phyloP scores from a whole-genome alignment of 2,888 invertebrate genomes.

The Crocallis elinguaria region DNA sequence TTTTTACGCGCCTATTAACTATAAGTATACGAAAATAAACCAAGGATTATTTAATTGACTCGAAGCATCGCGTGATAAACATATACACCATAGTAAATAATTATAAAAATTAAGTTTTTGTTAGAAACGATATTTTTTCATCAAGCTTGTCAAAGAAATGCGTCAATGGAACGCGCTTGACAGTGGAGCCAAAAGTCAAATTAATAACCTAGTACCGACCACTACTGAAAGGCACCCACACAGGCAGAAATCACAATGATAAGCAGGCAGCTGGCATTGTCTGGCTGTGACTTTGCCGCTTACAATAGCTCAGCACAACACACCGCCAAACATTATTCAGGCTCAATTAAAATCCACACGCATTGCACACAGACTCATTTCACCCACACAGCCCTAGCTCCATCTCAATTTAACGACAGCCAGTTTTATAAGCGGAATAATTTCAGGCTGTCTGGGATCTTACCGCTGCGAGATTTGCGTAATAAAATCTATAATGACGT shows the following conservation, averaged over 20 bases:
- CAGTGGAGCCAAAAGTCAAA: slow-evolving; percentile 4
- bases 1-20: no score
- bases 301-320: slow-evolving; percentile 40
- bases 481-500: slow-evolving; percentile 52
- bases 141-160: slow-evolving; percentile 3
- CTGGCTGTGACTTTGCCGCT: slow-evolving; percentile 11
- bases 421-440: slow-evolving; percentile 40
- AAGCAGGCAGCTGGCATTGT: slow-evolving; percentile 39
- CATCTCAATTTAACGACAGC: slow-evolving; percentile 27
- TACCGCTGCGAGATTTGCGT: slow-evolving; percentile 39
- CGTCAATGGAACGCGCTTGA: neutral
- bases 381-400: slow-evolving; percentile 21
- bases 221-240: slow-evolving; percentile 2
- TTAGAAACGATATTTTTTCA: slow-evolving; percentile 1
- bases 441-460: slow-evolving; percentile 39
- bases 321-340: slow-evolving; percentile 50
- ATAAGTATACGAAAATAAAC: no score
- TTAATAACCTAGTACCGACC: slow-evolving; percentile 17
- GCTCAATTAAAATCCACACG: slow-evolving; percentile 61
- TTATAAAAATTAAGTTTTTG: neutral
- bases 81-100: no score
- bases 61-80: no score
- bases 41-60: no score
- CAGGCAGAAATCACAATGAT: slow-evolving; percentile 32
- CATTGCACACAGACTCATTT: slow-evolving; percentile 43